Conservation (phyloP, 92 coral and sea anemone species). For the Actinostola sp. region DNA sequence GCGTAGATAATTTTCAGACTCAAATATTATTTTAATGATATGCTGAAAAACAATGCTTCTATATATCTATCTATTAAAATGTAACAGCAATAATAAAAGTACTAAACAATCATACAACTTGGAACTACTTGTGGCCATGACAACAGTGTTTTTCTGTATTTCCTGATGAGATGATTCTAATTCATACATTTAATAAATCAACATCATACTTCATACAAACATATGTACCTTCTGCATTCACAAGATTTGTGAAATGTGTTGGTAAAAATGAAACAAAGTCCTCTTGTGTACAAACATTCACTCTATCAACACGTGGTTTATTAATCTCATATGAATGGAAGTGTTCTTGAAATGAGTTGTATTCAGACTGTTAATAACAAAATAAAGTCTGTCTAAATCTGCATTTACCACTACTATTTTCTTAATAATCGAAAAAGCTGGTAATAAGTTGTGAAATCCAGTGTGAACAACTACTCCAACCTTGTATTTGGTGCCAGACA, state of each 20-base stretch:
- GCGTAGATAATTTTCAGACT: no score
- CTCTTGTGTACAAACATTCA: constrained; percentile 33
- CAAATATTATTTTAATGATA: no score
- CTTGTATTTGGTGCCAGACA: constrained; percentile 48
- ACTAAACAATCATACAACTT: no score
- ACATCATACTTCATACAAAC: constrained; percentile 39
- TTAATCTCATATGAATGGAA: constrained; percentile 42
- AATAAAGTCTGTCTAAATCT: constrained; percentile 38
- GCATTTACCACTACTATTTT: constrained; percentile 49
- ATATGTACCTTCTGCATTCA: constrained; percentile 17
- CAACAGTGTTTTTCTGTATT: no score
- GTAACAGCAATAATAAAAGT: no score
- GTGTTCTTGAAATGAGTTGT: constrained; percentile 43
- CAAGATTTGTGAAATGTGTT: constrained; percentile 44
- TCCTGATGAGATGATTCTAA: background rate
- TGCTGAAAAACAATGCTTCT: no score
- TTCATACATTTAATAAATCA: constrained; percentile 16
- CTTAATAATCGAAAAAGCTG: constrained; percentile 48
- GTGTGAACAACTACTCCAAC: constrained; percentile 44
- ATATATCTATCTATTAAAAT: no score
- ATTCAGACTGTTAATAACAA: constrained; percentile 36
- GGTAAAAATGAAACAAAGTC: constrained; percentile 49
- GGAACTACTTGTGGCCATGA: no score
- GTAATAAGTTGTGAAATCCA: constrained; percentile 48
- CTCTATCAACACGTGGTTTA: constrained; percentile 25